Base-by-base conservation (phyloP, 2,113 vertebrate genomes). In the Calypte anna region DNA sequence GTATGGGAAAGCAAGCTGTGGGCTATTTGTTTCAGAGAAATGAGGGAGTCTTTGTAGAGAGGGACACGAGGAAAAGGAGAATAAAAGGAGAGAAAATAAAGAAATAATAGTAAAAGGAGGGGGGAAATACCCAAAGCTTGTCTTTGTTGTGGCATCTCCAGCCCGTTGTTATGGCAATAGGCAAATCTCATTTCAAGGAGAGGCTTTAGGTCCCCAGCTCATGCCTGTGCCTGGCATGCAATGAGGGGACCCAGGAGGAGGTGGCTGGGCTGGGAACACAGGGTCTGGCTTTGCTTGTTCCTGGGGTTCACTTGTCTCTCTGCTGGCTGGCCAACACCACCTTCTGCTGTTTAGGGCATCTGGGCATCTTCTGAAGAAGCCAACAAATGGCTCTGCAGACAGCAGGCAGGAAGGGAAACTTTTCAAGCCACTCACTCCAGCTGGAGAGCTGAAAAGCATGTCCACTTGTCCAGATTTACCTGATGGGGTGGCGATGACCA, bases 1-100 rank as follows among this genome's bases (percentile, higher is more conserved):
- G 98, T 98, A 99, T 99, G 98, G 98, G 98, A 97, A 98, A 98
- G 98, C 97, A 98, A 98, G 97, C 97, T 95, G 94, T 84, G 89
- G 97, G 98, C 98, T 98, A 98, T 99, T 99, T 99, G 98, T 99
- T 99, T 98, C 97, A 94, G 97, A 98, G 98, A 98, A 99, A 98
- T 98, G 98, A 99, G 98, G 97, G 98, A 94, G 96, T 97, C 91
- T 98, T 91, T 96, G 93, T 90, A 93, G 91, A 95, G 95, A 86
- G 88, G 88, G 69, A 89, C 67, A 94, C 64, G 86, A 94, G 86
- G 81, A 69, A 88, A 93, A 66, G 83, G 73, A 82, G 64, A 20
- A 55, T 81, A 82, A 67, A 13, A 57, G 9, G 13, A 84, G n/a
- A 51, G 20, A 91, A 89, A 91, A 80, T 79, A 81, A 88, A 96